Evolutionary conservation across 2,113 vertebrate genomes (phyloP), one percentile per base, ranked within the genome.

Genomic region (Clarias magur): DNA sequence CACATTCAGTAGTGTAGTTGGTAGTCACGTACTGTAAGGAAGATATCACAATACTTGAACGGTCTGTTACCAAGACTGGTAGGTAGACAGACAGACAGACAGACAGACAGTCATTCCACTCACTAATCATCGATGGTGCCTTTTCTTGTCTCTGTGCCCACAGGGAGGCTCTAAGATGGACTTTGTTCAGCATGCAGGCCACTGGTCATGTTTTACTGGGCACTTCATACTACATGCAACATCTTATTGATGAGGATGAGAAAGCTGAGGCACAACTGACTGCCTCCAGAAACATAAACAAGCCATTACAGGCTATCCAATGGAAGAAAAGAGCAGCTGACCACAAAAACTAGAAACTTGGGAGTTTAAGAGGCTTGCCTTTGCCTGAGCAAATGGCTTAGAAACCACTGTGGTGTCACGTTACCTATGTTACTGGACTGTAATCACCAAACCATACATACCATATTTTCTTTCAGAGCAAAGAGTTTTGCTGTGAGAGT

Each of bases 211-310:
- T 98, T 90, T 94, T 99, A 87, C 95, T 99, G 0, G 97, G 98
- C 87, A 97, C 96, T 65, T 99, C 97, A 76, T 96, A 95, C 88
- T 99, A 99, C 92, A 95, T 99, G 88, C 97, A 98, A 92, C 96
- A 97, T 91, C 93, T 99, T 76, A 93, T 99, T 93, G 96, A 97
- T 0, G 94, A 96, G 83, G 95, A 96, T 0, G 96, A 97, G 67
- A 96, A 94, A 85, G 87, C 25, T 0, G 93, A 88, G 65, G 93
- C 89, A 0, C 73, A 88, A 67, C 62, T 83, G 90, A 56, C 81
- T 90, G 54, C 84, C 21, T 70, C 88, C 92, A 0, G 68, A 72
- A 65, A 81, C 17, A 23, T n/a, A 59, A 80, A 56, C 59, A 85
- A 83, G 30, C 54, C 68, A 30, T 59, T 85, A 34, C 68, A 89